These are phyloP conservation scores for Protomyctophum bolini DNA, from an alignment of 2,113 vertebrate genomes.

Conservation along the genomic window DNA sequence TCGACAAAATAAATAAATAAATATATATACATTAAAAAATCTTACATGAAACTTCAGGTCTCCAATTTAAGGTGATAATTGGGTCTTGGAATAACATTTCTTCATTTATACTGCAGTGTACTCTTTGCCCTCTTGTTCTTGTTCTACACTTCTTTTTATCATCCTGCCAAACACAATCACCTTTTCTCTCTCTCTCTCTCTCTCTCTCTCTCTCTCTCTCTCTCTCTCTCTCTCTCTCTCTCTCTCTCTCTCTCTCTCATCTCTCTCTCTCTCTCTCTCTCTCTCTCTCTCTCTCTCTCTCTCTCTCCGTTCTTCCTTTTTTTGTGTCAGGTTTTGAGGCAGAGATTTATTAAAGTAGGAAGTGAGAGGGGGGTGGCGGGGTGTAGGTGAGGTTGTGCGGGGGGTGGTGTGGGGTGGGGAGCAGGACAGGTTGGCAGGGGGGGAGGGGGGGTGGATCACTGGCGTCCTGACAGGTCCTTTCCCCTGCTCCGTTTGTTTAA, in stretches of 20 bases:
- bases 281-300: too few relatives aligned
- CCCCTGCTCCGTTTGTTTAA: slow-evolving; percentile 78
- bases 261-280: too few relatives aligned
- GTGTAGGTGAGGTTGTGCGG: not conserved
- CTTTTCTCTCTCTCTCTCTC: too few relatives aligned
- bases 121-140: slow-evolving; percentile 18
- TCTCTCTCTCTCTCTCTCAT: too few relatives aligned
- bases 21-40: too few relatives aligned
- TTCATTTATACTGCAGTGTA: slow-evolving; percentile 4
- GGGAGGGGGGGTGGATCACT: slow-evolving; percentile 51
- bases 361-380: slow-evolving; percentile 16
- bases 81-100: not conserved
- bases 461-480: slow-evolving; percentile 76
- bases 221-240: too few relatives aligned
- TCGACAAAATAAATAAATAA: too few relatives aligned
- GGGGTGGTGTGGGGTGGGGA: slow-evolving; percentile 28
- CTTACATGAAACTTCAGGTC: too few relatives aligned
- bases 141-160: slow-evolving; percentile 38
- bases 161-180: slow-evolving; percentile 28
- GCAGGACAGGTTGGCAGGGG: slow-evolving; percentile 17
- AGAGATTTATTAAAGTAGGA: slow-evolving; percentile 61
- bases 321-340: slow-evolving; percentile 55
- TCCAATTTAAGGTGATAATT: too few relatives aligned
- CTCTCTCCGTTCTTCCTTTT: slow-evolving; percentile 8
- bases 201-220: too few relatives aligned